Base-by-base conservation (phyloP, 2,888 invertebrate genomes). In the Leptopterna dolabrata region DNA sequence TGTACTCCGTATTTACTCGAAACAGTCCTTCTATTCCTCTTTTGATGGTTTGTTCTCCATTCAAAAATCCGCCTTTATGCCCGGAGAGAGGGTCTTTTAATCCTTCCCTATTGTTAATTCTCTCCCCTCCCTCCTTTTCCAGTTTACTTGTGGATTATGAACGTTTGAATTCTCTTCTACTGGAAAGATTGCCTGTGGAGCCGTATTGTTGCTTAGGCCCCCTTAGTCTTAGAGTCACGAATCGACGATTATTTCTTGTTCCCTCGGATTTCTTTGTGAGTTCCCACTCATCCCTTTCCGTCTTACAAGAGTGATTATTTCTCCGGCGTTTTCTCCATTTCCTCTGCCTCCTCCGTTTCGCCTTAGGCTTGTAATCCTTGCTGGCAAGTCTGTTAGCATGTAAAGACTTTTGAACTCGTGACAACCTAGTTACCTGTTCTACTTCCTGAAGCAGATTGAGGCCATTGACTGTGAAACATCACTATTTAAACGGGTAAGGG, bases 181-280 rank as follows among this genome's bases (percentile, higher is more conserved):
- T 19, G 27, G 78, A 45, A 78, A 78, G 78, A 78, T 78, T 78
- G 78, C 78, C 78, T 78, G 45, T 78, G 78, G 78, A 73, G 30
- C 41, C 45, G 45, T 78, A 78, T 78, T 78, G 43, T 45, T 45
- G 27, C 43, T 45, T 4, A 78, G 78, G 78, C 24, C 45, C 41
- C 71, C 78, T 78, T 78, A 78, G 78, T 78, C 78, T 78, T 43
- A 24, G 43, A 85, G 85, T 85, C 85, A 85, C 85, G 85, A 85
- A 76, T 85, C 85, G 9, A 45, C 85, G 85, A 85, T 85, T 85
- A 85, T 85, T 85, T 76, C 85, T 73, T 45, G 78, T 30, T 85
- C 76, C 85, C 85, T 29, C 45, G 73, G 85, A 27, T 71, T 85
- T 55, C 47, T 76, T 85, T 29, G 41, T 19, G 1, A 19, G 55